Percentiles rank a stretch among this genome's conserved stretches.
Conservation (phyloP, 2,797 vertebrate genomes). For the Apodemus agrarius region DNA sequence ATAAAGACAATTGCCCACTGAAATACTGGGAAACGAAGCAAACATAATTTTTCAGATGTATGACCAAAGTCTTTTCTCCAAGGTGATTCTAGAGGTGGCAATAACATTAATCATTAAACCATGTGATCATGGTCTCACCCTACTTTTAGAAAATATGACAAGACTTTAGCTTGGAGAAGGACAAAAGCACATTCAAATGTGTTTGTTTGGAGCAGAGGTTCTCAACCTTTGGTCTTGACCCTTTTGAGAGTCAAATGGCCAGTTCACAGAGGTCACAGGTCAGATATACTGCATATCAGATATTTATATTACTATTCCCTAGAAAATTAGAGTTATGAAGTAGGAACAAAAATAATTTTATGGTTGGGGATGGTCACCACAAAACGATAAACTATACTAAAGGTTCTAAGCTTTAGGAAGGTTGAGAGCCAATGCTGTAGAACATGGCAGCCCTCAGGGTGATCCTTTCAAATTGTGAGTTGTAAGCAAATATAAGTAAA, state of each 20-base stretch:
- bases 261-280: rapidly evolving
- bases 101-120: not conserved
- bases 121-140: not conserved
- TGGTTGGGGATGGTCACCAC: not conserved
- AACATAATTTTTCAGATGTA: not conserved
- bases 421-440: not conserved
- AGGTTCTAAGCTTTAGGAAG: not conserved
- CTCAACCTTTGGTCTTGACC: not conserved
- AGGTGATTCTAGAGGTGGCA: not conserved
- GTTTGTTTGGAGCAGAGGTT: not conserved
- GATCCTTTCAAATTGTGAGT: not conserved
- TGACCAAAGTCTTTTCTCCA: not conserved
- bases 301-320: not conserved
- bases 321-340: not conserved
- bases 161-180: not conserved
- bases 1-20: not conserved
- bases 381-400: not conserved
- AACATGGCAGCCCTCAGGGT: not conserved
- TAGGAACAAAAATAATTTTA: not conserved
- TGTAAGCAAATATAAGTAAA: constrained; percentile 21
- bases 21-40: not conserved
- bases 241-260: not conserved
- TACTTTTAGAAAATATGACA: not conserved
- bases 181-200: not conserved
- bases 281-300: not conserved